Evolutionary conservation across 2,113 vertebrate species (phyloP).

Genomic region (Chamaetylas fuelleborni): DNA sequence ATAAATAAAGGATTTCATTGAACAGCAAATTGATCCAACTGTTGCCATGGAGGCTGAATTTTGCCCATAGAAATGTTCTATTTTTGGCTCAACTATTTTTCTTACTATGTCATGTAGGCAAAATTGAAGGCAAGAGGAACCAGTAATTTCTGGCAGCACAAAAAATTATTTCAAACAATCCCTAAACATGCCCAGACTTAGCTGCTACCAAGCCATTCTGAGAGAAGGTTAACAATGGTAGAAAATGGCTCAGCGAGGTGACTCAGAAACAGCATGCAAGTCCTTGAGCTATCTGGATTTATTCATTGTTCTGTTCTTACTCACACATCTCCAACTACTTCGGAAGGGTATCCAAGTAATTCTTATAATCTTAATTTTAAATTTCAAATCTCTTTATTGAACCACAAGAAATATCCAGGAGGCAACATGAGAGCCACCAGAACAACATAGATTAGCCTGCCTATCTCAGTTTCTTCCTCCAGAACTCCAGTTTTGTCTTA

Average conservation of each 20-base stretch:
- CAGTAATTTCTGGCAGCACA: neutral
- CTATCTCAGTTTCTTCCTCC: neutral
- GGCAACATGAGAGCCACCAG: neutral
- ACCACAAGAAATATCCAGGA: neutral
- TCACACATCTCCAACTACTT: neutral
- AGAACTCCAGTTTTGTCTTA: neutral
- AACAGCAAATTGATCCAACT: neutral
- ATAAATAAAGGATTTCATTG: neutral
- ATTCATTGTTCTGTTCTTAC: neutral
- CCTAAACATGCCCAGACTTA: neutral
- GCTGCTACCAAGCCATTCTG: neutral
- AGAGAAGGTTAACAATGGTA: neutral
- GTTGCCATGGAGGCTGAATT: slow-evolving; percentile 14
- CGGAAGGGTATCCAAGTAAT: neutral
- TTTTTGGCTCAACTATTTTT: neutral
- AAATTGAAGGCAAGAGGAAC: neutral
- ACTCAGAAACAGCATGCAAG: neutral
- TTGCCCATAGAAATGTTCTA: neutral
- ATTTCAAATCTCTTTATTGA: neutral
- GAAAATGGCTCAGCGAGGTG: neutral
- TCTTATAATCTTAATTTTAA: neutral
- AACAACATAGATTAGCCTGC: neutral
- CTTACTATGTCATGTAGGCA: neutral
- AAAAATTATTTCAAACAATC: neutral
- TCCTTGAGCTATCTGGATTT: neutral